Evolutionary conservation across 2,888 invertebrate species (phyloP).

Genomic region (Xestia sexstrigata): DNA sequence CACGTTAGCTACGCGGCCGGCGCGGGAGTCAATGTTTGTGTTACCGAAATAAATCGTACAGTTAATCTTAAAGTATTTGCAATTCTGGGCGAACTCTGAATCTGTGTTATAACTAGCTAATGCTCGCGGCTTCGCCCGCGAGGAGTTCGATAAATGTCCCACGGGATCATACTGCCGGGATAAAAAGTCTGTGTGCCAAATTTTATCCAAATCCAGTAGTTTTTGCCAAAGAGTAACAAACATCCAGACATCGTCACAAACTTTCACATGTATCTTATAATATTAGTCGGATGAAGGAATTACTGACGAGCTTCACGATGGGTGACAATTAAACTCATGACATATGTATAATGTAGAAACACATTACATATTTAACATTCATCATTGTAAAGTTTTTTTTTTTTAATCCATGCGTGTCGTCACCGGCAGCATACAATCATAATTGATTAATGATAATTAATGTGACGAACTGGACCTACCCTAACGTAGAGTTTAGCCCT

Average conservation of each 20-base stretch:
- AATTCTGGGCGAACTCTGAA: neutral
- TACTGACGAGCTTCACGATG: neutral
- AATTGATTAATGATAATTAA: neutral
- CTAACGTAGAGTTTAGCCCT: neutral
- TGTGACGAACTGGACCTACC: neutral
- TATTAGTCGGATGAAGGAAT: neutral
- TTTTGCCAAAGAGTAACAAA: too few species aligned
- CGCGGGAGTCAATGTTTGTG: slow-evolving; percentile 20
- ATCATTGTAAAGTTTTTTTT: neutral
- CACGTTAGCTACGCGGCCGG: neutral
- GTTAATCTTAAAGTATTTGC: neutral
- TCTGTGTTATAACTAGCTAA: too few species aligned
- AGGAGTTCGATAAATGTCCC: too few species aligned
- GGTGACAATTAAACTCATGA: too few species aligned
- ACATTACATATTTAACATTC: neutral
- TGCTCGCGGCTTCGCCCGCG: too few species aligned
- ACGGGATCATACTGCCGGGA: too few species aligned
- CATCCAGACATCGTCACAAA: too few species aligned
- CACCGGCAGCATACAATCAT: neutral
- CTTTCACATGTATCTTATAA: too few species aligned
- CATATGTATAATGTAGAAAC: too few species aligned
- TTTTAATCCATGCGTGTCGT: neutral
- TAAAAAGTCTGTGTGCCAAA: too few species aligned
- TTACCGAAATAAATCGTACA: slow-evolving; percentile 14
- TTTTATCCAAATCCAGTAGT: too few species aligned